Base-by-base conservation (phyloP, 2,797 vertebrate species). In the Pseudocheirus occidentalis region DNA sequence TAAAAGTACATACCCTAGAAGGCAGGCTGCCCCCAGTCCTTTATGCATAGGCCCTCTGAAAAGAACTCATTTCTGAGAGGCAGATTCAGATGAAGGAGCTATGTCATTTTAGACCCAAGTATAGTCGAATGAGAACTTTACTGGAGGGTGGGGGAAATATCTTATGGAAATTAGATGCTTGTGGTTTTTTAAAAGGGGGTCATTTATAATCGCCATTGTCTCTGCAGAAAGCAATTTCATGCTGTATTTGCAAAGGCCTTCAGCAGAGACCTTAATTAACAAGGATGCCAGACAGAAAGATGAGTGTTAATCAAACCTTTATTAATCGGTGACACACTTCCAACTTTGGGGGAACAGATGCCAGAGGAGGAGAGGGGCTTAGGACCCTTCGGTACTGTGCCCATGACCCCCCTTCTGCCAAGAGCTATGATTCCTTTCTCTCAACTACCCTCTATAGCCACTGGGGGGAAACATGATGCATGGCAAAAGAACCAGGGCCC, bases 221-320 rank as follows among this genome's bases (percentile, higher is more conserved):
- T 55, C 62, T 52, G 92, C 94, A 96, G 62, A 94, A 92, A 62
- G 50, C 94, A 95, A 97, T 97, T 97, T 97, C 97, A 97, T 93
- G 96, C 96, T 95, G 95, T 95, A 94, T 97, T 96, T 97, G 95
- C 92, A 97, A 92, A 90, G 73, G 96, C 94, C 97, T 96, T 90
- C 81, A 96, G 93, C 92, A 97, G 93, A 95, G 92, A 94, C 96
- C 95, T 94, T 97, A 96, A 97, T 98, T 97, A 97, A 92, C 89
- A 93, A 0, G 18, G 95, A 95, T 95, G 89, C 95, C 94, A 95
- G 91, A 93, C 53, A 97, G 81, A 87, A 97, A 95, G 57, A 96
- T 16, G 57, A 96, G 28, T 73, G 81, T 55, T 96, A 96, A 95
- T 97, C 91, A 97, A 96, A 96, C 52, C 93, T 96, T 57, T 97